Base-by-base conservation (phyloP, 2,888 invertebrate species). In the Phaedon cochleariae region DNA sequence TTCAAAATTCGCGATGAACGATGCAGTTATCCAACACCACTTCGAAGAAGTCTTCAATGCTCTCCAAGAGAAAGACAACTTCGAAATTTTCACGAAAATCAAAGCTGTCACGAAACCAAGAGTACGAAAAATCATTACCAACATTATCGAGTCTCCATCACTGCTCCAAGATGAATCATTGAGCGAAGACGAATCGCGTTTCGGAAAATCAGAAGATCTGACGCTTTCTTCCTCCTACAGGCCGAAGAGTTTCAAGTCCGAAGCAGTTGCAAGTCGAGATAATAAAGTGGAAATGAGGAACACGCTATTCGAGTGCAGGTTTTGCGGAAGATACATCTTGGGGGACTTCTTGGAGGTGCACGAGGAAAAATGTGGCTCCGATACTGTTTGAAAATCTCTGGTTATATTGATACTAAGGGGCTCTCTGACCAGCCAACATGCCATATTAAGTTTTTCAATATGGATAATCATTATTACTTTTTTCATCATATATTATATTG, bases 31-130 rank as follows among this genome's bases (percentile, higher is more conserved):
- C 5, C 73, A 76, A 49, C 74, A 77, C 58, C 76, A 77, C 64
- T 77, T 77, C 53, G 73, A 74, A 17, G 72, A 76, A 67, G 73
- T 77, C 12, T 74, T 77, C 52, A 73, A 52, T 41, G 73, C 74
- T 3, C 64, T 77, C n/a, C 73, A 75, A 55, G 74, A 77, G 37
- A 51, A 63, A 46, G 74, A 77, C 62, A 74, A 73, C 54, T 74
- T 75, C 59, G 76, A 76, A 65, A 77, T 77, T 37, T 77, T 77
- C 59, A 74, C 76, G 0, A 72, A 73, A 68, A 26, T 70, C 4
- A 74, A 70, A 31, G 55, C 26, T 12, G 58, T 60, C 5, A 59
- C 58, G 10, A 29, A 22, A 2, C 75, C 76, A 0, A 71, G 55
- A 54, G 60, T 77, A 5, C 69, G 67, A 29, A 68, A 59, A 67